Percentiles rank a stretch among this genome's conserved stretches.
Evolutionary conservation across 2,888 invertebrate species (phyloP).

Genomic region (Caenorhabditis auriculariae): DNA sequence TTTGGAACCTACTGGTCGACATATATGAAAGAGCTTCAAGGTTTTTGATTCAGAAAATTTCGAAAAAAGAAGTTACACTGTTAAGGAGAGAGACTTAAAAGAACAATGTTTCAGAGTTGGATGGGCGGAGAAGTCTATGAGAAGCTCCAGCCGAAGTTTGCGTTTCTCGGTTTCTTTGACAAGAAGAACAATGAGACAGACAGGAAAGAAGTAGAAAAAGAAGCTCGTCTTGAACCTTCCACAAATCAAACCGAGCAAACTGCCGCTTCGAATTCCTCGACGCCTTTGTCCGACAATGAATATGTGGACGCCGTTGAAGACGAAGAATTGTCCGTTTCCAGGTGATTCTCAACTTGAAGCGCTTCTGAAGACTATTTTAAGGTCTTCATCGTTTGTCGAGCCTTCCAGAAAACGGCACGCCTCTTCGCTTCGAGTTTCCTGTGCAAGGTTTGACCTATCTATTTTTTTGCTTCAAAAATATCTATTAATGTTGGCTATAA

Average conservation of each 20-base stretch:
- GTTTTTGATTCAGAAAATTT: too few species aligned
- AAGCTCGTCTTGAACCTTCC: too few species aligned
- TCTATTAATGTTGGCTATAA: too few species aligned
- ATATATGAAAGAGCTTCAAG: too few species aligned
- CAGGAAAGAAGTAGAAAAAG: slow-evolving; percentile 1
- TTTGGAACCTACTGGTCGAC: too few species aligned
- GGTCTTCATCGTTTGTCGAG: slow-evolving; percentile 27
- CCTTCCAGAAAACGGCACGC: background rate
- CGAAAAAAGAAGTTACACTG: too few species aligned
- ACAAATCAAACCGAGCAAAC: too few species aligned
- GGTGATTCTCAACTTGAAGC: slow-evolving; percentile 4
- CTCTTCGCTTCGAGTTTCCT: slow-evolving; percentile 6
- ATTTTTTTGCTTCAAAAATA: too few species aligned
- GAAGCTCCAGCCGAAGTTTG: slow-evolving; percentile 24
- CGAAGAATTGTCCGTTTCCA: slow-evolving; percentile 17
- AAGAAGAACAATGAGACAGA: slow-evolving; percentile 4
- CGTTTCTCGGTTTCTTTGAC: slow-evolving; percentile 16
- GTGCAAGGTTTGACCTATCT: too few species aligned
- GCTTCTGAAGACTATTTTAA: background rate
- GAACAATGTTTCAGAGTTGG: slow-evolving; percentile 5
- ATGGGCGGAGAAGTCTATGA: slow-evolving; percentile 16
- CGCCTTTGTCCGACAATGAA: slow-evolving; percentile 17
- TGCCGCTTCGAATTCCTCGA: too few species aligned
- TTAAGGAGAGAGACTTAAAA: too few species aligned
- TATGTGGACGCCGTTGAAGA: slow-evolving; percentile 28